A percentile compares a stretch with the other conserved stretches of the same genome.
Conservation (phyloP, 2,113 vertebrate genomes). For the Notiomystis cincta region DNA sequence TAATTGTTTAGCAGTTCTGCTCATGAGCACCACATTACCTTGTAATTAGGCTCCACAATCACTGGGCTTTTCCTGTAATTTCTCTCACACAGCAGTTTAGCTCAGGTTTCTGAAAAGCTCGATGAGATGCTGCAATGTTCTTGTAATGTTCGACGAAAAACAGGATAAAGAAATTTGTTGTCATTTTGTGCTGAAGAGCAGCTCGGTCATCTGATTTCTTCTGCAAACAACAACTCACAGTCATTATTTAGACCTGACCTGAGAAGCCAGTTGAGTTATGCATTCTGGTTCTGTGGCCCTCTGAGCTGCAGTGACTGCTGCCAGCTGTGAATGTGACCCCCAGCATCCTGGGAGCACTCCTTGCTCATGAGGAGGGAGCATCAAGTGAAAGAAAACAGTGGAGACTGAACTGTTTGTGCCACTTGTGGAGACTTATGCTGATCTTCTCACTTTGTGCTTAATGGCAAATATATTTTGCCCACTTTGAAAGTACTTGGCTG, state of each 20-base stretch:
- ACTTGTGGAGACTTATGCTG: not conserved
- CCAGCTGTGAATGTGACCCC: not conserved
- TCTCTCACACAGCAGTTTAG: not conserved
- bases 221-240: not conserved
- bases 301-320: not conserved
- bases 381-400: not conserved
- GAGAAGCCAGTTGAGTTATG: not conserved
- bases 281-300: not conserved
- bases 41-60: not conserved
- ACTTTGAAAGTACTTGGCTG: not conserved
- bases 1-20: not conserved
- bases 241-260: not conserved
- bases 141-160: accelerated
- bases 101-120: not conserved
- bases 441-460: not conserved
- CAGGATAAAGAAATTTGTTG: not conserved
- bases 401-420: not conserved
- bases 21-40: not conserved
- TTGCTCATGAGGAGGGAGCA: not conserved
- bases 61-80: not conserved
- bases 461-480: not conserved
- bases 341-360: not conserved
- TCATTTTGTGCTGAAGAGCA: not conserved
- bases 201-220: not conserved
- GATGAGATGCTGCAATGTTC: not conserved